Evolutionary conservation across 2,113 vertebrate genomes (phyloP), one percentile per base, ranked within the genome.

Genomic region (Pycnonotus jocosus): DNA sequence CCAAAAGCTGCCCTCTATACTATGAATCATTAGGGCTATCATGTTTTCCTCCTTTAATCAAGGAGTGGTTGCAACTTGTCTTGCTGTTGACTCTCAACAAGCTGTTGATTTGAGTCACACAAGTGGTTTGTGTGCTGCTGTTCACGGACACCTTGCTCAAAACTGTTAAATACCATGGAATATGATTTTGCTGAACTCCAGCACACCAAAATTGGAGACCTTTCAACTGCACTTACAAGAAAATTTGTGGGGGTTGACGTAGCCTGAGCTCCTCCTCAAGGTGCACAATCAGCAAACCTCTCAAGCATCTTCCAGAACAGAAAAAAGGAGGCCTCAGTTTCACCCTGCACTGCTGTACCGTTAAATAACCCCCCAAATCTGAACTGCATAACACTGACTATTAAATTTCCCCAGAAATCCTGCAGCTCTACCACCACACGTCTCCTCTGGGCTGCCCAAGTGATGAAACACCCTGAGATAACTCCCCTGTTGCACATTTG

Each of bases 201-300:
- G 9, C 25, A 60, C 76, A 50, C 16, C 20, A 31, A 7, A 37
- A 24, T 33, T 74, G 33, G 38, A 84, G 31, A 10, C 20, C 24
- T 58, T 38, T 66, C 35, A 27, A 3, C 13, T 12, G 31, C 6
- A 23, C 5, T 45, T 31, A 7, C 6, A 61, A 11, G 13, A n/a
- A 33, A 54, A 37, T 12, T 1, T 10, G 20, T 2, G 28, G 61
- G 22, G 24, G 4, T 25, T 25, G 44, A 47, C 31, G 4, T 4
- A 25, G 11, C 27, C 21, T 15, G 23, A 69, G 4, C 31, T 22
- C 11, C 37, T 30, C 35, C 15, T 0, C 0, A 1, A 31, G 22
- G 12, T 16, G 7, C 23, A 25, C 10, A 11, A 31, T 4, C 47
- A 62, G 33, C 27, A 80, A 78, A 68, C 4, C 10, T 15, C 66